Percentiles rank a stretch among this genome's conserved stretches.
These are phyloP conservation scores for Bos javanicus DNA, from an alignment of 2,113 vertebrate species.

Conservation along the genomic window DNA sequence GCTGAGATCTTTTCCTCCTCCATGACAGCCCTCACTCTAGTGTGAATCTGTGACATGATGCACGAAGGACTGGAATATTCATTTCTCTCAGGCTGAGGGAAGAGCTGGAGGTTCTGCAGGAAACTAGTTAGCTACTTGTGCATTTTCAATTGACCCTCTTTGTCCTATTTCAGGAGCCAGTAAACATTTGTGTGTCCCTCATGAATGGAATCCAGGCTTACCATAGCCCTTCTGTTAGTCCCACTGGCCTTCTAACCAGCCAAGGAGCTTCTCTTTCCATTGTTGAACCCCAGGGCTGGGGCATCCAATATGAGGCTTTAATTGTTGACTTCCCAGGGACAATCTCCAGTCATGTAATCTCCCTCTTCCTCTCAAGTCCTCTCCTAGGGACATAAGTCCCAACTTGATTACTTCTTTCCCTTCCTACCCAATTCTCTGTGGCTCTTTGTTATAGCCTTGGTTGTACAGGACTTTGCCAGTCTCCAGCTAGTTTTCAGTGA, in stretches of 20 bases:
- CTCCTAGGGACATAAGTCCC: no score
- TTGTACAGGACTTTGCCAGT: background rate
- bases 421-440: background rate
- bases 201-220: background rate
- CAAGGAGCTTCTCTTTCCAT: background rate
- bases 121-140: background rate
- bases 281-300: background rate
- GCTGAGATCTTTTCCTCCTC: background rate
- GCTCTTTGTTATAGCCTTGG: background rate
- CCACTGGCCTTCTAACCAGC: background rate
- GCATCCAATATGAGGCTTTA: background rate
- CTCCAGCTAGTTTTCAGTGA: background rate
- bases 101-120: accelerated
- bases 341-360: background rate
- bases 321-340: background rate
- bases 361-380: background rate
- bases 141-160: background rate
- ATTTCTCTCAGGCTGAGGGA: background rate
- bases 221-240: background rate
- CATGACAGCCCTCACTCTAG: background rate
- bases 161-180: background rate
- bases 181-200: background rate
- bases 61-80: background rate
- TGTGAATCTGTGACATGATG: background rate
- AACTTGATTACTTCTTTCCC: background rate